Evolutionary conservation across 1,140 invertebrate genomes (phyloP).

Genomic region (Hyles vespertilio): DNA sequence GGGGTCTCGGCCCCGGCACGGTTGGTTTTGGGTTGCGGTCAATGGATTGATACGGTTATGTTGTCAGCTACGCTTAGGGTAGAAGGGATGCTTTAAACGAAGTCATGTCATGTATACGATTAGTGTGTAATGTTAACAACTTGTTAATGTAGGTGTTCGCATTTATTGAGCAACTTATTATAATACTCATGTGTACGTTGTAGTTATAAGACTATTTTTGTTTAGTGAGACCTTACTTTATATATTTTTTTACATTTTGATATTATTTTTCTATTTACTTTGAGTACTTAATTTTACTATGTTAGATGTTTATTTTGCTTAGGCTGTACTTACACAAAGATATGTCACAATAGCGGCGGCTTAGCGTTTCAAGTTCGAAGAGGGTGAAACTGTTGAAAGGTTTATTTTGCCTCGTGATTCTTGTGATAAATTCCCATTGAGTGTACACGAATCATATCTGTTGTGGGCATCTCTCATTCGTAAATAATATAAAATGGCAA

Average conservation of each 20-base stretch:
- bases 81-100: conserved; percentile 31
- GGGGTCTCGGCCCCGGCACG: conserved; percentile 28
- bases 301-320: conserved; percentile 23
- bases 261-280: conserved; percentile 44
- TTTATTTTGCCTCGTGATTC: too few species aligned
- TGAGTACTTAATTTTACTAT: conserved; percentile 53
- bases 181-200: conserved; percentile 74
- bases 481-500: too few species aligned
- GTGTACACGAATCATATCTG: too few species aligned
- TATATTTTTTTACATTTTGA: conserved; percentile 44
- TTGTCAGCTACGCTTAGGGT: conserved; percentile 34
- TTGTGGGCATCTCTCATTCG: too few species aligned
- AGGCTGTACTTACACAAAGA: conserved; percentile 43
- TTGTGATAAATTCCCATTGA: too few species aligned
- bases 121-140: conserved; percentile 51
- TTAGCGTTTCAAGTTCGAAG: background rate
- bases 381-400: too few species aligned
- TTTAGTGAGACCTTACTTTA: conserved; percentile 61
- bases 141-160: conserved; percentile 59
- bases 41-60: conserved; percentile 43
- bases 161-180: conserved; percentile 64
- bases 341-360: conserved; percentile 4
- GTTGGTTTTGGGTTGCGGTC: conserved; percentile 55
- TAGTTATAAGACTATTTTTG: conserved; percentile 54
- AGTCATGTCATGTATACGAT: conserved; percentile 66